Conservation (phyloP, 2,888 invertebrate genomes). For the Sycophila texana region DNA sequence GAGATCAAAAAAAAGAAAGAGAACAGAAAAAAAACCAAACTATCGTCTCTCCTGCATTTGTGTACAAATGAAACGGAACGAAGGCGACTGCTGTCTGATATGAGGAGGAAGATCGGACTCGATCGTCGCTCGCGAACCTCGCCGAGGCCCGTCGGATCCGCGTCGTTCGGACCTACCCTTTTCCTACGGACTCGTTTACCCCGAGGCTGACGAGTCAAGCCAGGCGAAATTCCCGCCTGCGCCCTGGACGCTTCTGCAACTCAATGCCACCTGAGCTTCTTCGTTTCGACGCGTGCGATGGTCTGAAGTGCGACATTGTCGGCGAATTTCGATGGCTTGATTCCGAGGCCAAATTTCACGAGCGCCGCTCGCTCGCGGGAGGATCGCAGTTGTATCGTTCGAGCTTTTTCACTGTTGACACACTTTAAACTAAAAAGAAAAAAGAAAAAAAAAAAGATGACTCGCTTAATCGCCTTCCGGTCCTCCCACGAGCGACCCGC, state of each 20-base stretch:
- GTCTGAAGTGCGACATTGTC: too few relatives aligned
- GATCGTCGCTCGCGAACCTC: constrained; percentile 9
- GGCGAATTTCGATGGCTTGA: too few relatives aligned
- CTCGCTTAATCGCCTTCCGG: constrained; percentile 18
- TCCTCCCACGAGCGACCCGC: constrained; percentile 31
- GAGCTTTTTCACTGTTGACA: constrained; percentile 24
- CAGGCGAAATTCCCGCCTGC: too few relatives aligned
- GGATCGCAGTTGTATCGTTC: constrained; percentile 15
- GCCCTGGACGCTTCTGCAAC: too few relatives aligned
- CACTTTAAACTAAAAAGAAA: constrained; percentile 8
- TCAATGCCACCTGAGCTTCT: too few relatives aligned
- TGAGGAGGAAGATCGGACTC: background rate
- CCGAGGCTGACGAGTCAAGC: too few relatives aligned
- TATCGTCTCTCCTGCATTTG: constrained; percentile 44
- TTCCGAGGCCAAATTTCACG: background rate
- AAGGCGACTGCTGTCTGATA: background rate
- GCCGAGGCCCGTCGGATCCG: background rate
- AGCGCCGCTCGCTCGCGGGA: constrained; percentile 5
- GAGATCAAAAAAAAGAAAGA: background rate
- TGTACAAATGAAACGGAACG: constrained; percentile 39
- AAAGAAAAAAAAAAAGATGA: constrained; percentile 28
- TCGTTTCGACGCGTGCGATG: too few relatives aligned
- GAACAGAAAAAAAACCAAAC: constrained; percentile 1
- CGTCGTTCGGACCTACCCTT: background rate
- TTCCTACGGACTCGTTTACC: too few relatives aligned